These are phyloP conservation scores for Hippocampus barbouri DNA, from an alignment of 2,113 vertebrate genomes.

Conservation along the genomic window DNA sequence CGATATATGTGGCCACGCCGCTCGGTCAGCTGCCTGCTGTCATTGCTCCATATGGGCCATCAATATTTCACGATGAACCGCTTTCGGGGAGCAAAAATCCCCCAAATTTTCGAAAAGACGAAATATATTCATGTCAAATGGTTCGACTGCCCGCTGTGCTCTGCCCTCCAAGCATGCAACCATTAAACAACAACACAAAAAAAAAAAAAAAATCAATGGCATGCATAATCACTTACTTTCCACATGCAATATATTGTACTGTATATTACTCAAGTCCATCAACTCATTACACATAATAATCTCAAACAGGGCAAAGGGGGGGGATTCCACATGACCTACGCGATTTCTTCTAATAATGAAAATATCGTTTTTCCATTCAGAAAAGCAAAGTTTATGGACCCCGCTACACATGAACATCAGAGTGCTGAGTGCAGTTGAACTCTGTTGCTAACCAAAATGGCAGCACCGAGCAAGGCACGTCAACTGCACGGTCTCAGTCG, in stretches of 20 bases:
- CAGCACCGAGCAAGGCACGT: background rate
- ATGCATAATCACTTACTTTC: background rate
- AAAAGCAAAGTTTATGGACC: background rate
- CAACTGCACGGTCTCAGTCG: background rate
- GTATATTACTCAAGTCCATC: background rate
- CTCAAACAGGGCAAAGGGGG: no score
- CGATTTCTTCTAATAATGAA: background rate
- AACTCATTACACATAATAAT: background rate
- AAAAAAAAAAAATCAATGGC: background rate
- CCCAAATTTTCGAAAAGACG: background rate
- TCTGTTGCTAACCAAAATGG: background rate
- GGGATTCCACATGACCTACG: background rate
- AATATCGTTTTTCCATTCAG: background rate
- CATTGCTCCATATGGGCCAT: conserved; percentile 23
- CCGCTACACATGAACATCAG: background rate
- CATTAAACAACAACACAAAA: background rate
- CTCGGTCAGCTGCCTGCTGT: conserved; percentile 15
- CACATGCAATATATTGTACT: background rate
- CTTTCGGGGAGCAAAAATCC: conserved; percentile 29
- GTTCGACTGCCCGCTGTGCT: conserved; percentile 12
- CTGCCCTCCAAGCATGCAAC: conserved; percentile 27
- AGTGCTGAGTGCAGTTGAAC: no score
- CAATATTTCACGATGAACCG: conserved; percentile 36
- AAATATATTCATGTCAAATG: conserved; percentile 15
- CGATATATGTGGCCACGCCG: conserved; percentile 21